phyloP scores from a whole-genome alignment of 2,113 vertebrate species.

The Gavia stellata region DNA sequence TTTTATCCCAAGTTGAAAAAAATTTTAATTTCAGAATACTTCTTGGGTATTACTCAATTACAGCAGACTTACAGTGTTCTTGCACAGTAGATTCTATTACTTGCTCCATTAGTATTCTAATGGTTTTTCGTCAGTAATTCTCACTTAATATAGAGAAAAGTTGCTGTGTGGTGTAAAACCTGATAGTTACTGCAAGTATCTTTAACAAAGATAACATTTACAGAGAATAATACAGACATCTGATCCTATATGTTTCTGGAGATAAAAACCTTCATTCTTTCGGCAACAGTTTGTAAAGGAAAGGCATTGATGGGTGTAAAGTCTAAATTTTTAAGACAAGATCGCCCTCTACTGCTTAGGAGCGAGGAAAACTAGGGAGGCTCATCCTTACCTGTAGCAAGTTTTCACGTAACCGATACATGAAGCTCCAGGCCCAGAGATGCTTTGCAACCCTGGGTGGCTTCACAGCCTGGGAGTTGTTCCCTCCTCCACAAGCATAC shows the following conservation, averaged over 20 bases:
- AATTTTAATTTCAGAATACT: background rate
- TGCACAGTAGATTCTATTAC: background rate
- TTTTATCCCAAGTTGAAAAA: background rate
- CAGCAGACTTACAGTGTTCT: background rate
- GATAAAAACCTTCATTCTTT: constrained; percentile 23
- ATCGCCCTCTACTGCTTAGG: constrained; percentile 45
- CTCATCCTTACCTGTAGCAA: background rate
- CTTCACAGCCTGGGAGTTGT: background rate
- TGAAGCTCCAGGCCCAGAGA: background rate
- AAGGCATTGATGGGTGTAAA: background rate
- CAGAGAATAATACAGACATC: constrained; percentile 31
- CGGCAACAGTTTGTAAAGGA: background rate
- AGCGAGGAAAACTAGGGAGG: background rate
- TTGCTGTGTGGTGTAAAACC: background rate
- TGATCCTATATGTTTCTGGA: background rate
- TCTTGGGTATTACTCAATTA: background rate
- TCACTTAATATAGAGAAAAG: background rate
- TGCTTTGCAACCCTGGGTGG: background rate
- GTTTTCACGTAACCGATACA: background rate
- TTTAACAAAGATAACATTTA: constrained; percentile 46
- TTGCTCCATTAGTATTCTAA: background rate
- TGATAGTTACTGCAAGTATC: background rate
- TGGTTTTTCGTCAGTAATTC: constrained; percentile 2
- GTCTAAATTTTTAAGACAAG: constrained; percentile 32
- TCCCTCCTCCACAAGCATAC: background rate